Evolutionary conservation across 2,797 vertebrate genomes (phyloP), one percentile per base, ranked within the genome.

Genomic region (Serranus cabrilla): DNA sequence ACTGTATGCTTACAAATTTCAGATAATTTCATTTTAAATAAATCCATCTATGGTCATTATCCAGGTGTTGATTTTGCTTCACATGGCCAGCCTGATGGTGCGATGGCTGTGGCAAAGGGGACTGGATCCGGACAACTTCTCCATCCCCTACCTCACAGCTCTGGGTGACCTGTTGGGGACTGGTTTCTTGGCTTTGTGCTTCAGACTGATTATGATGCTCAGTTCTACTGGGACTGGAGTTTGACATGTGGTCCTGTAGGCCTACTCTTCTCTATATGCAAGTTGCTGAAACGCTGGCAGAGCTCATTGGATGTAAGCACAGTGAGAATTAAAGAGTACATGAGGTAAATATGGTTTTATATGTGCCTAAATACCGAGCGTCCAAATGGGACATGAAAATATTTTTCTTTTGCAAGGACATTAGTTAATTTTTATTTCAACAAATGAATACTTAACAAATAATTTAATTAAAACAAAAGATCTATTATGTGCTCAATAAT

Each of bases 81-180:
- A 94, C 0, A 10, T 91, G 43, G 94, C 96, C 2, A 92, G 94
- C 69, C 80, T 96, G 82, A 90, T 96, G 42, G 95, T 97, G 55
- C 90, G 91, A 17, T 92, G 97, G 86, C 93, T 95, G 76, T 98
- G 97, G 97, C 66, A 83, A 57, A 91, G 91, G 74, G 92, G 95
- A 1, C 85, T 96, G 88, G 97, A 97, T 78, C 97, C 97, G 0
- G 97, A 97, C 80, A 97, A 95, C 77, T 96, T 96, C 91, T 97
- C 96, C 73, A 97, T 97, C 90, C 96, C 97, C 4, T 97, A 97
- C 94, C 96, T 98, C 90, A 98, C 97, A 0, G 96, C 96, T 23
- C 88, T 97, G 42, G 96, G 97, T 0, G 97, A 98, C 84, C 94
- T 98, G 74, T 89, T 98, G 75, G 96, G 97, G 49, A 97, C 96